phyloP scores from a whole-genome alignment of 1,140 invertebrate genomes.

The Drosophila arawakana region DNA sequence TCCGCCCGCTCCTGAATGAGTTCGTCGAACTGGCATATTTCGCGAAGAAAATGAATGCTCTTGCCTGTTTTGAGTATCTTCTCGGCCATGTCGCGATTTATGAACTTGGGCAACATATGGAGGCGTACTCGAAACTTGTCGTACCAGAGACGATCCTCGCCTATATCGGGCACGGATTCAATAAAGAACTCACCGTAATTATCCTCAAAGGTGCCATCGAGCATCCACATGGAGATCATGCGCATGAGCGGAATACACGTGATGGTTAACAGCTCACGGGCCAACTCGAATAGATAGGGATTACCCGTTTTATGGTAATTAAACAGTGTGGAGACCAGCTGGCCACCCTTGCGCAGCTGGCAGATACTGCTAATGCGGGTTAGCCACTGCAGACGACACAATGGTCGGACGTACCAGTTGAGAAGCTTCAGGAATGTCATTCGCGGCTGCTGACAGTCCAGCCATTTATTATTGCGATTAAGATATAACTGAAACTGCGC shows the following conservation, averaged over 20 bases:
- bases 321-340: background rate
- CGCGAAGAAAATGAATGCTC: constrained; percentile 1
- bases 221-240: constrained; percentile 12
- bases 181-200: background rate
- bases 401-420: background rate
- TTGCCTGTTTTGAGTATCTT: constrained; percentile 8
- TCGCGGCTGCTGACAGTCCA: background rate
- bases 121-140: background rate
- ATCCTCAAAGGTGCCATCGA: background rate
- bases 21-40: background rate
- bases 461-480: background rate
- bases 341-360: background rate
- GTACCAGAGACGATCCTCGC: background rate
- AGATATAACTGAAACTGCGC: background rate
- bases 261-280: background rate
- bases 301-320: background rate
- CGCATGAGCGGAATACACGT: background rate
- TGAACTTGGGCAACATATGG: background rate
- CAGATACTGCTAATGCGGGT: background rate
- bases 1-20: background rate
- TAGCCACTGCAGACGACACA: background rate
- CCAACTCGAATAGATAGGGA: background rate
- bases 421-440: background rate
- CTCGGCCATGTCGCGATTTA: background rate
- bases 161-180: background rate